Conservation (phyloP, 2,888 invertebrate genomes). For the Phoenoteleia sp. region DNA sequence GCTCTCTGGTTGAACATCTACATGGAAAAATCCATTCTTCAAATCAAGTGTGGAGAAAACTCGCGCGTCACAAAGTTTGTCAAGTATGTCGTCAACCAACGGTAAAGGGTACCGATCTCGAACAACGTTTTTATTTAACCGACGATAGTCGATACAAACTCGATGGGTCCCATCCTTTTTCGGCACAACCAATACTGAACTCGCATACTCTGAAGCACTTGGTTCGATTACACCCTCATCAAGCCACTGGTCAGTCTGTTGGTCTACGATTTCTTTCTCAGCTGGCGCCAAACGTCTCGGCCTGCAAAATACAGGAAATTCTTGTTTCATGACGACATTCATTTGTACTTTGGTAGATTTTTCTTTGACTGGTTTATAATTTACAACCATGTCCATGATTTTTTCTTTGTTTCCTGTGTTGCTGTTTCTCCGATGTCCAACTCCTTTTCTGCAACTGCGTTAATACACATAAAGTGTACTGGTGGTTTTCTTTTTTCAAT, state of each 20-base stretch:
- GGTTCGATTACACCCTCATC: constrained; percentile 26
- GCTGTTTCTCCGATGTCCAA: constrained; percentile 18
- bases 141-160: constrained; percentile 74
- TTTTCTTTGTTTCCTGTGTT: neutral
- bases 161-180: constrained; percentile 38
- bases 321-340: neutral
- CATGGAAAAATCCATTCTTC: constrained; percentile 58
- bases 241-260: constrained; percentile 23
- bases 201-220: constrained; percentile 23
- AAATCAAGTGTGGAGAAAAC: constrained; percentile 73
- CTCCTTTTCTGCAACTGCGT: neutral
- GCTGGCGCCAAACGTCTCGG: constrained; percentile 21
- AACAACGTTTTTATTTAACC: constrained; percentile 68
- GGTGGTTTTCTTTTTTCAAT: constrained; percentile 9
- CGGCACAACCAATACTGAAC: constrained; percentile 2
- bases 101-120: constrained; percentile 58
- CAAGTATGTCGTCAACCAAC: constrained; percentile 72
- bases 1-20: constrained; percentile 51
- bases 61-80: constrained; percentile 36
- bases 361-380: neutral
- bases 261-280: constrained; percentile 3
- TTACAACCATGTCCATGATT: neutral
- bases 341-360: constrained; percentile 14
- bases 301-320: constrained; percentile 6
- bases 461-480: constrained; percentile 12